Percentiles rank a stretch among this genome's conserved stretches.
These are phyloP conservation scores for Lithophane leautieri DNA, from an alignment of 2,888 invertebrate genomes.

Conservation along the genomic window DNA sequence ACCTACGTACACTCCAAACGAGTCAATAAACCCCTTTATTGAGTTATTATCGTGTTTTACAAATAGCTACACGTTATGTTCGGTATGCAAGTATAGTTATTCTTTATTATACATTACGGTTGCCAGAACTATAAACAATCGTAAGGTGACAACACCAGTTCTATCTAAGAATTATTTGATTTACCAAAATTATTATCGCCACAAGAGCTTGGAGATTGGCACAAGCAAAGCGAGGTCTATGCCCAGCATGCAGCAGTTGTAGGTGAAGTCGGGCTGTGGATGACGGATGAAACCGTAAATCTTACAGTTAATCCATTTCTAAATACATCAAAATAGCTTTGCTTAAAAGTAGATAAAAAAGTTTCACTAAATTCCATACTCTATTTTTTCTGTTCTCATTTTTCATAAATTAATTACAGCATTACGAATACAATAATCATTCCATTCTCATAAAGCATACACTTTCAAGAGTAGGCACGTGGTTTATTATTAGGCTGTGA, in stretches of 20 bases:
- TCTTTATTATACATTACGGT: constrained; percentile 62
- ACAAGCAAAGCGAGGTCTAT: background rate
- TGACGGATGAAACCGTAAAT: background rate
- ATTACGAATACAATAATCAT: constrained; percentile 35
- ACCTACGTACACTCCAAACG: constrained; percentile 68
- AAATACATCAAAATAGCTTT: background rate
- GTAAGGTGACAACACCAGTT: too few species aligned
- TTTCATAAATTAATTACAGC: constrained; percentile 27
- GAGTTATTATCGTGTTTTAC: constrained; percentile 78
- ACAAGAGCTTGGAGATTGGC: background rate
- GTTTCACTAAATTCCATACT: constrained; percentile 12
- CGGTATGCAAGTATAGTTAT: constrained; percentile 59
- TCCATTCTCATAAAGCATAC: constrained; percentile 27
- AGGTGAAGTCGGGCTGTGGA: background rate
- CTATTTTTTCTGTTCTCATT: constrained; percentile 23
- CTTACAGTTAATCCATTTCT: background rate
- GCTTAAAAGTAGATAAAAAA: background rate
- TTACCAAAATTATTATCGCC: background rate
- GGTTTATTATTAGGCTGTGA: constrained; percentile 57
- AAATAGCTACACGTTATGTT: constrained; percentile 73
- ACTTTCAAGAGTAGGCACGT: constrained; percentile 44
- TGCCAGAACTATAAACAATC: constrained; percentile 27
- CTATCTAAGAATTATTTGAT: too few species aligned
- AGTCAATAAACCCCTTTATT: constrained; percentile 80
- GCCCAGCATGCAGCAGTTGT: background rate